Evolutionary conservation across 2,888 invertebrate species (phyloP).

Genomic region (Drosophila neonasuta): DNA sequence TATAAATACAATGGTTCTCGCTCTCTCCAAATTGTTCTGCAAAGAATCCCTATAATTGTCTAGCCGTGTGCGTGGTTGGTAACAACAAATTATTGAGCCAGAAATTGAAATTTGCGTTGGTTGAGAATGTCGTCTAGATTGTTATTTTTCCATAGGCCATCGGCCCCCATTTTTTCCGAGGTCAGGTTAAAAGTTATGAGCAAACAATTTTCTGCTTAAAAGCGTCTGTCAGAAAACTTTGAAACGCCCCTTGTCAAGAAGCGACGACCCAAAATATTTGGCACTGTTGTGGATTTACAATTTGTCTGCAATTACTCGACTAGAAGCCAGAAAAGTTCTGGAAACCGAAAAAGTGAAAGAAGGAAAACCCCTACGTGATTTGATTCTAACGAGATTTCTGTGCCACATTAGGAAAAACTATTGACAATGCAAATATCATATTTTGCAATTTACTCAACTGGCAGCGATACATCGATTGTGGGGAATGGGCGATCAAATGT

Average conservation of each 20-base stretch:
- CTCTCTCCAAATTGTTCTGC: neutral
- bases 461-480: neutral
- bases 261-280: conserved; percentile 37
- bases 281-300: conserved; percentile 54
- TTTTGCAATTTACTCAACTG: conserved; percentile 57
- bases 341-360: conserved; percentile 11
- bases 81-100: conserved; percentile 7
- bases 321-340: conserved; percentile 50
- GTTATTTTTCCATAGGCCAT: conserved; percentile 40
- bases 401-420: conserved; percentile 56
- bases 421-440: conserved; percentile 75
- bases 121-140: conserved; percentile 21
- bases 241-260: conserved; percentile 61
- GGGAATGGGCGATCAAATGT: conserved; percentile 33
- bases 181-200: conserved; percentile 69
- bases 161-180: conserved; percentile 1
- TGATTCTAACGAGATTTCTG: conserved; percentile 71
- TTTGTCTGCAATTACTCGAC: conserved; percentile 68
- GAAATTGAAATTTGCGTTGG: conserved; percentile 4
- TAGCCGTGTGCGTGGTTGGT: neutral
- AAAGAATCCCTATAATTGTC: neutral
- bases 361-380: conserved; percentile 64
- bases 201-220: conserved; percentile 78
- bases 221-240: conserved; percentile 77
- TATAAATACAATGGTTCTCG: no score